Conservation (phyloP, 2,113 vertebrate genomes). For the Brachionichthys hirsutus region DNA sequence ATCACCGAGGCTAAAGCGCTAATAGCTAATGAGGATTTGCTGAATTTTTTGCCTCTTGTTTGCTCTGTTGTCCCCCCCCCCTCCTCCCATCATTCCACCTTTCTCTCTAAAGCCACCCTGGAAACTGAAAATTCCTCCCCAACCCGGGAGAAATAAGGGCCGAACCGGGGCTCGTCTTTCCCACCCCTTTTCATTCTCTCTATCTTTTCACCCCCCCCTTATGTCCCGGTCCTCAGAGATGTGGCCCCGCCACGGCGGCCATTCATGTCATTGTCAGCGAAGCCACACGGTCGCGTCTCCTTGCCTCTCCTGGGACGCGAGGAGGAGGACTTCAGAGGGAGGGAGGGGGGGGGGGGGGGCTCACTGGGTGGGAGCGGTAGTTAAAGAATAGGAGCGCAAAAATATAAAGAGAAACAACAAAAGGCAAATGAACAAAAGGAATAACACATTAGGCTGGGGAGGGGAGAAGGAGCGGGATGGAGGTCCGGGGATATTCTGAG, state of each 20-base stretch:
- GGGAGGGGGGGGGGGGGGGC: conserved; percentile 58
- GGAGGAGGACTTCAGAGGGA: conserved; percentile 48
- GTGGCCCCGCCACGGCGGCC: conserved; percentile 71
- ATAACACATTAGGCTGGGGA: conserved; percentile 71
- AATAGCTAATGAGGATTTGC: conserved; percentile 56
- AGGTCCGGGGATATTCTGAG: conserved; percentile 69
- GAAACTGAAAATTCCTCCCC: conserved; percentile 65
- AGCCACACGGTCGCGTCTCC: conserved; percentile 75
- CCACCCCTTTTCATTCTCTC: conserved; percentile 69
- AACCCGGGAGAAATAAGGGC: conserved; percentile 54
- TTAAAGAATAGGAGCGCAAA: conserved; percentile 76
- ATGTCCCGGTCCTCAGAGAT: conserved; percentile 68
- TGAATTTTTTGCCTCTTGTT: conserved; percentile 60
- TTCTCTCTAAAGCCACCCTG: too few species aligned
- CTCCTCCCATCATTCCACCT: too few species aligned
- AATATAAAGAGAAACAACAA: conserved; percentile 77
- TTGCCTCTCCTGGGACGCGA: conserved; percentile 67
- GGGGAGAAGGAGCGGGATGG: conserved; percentile 46
- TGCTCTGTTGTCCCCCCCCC: conserved; percentile 46
- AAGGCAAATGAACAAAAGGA: conserved; percentile 79
- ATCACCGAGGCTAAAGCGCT: conserved; percentile 44
- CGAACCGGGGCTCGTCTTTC: conserved; percentile 67
- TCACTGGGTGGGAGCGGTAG: conserved; percentile 78
- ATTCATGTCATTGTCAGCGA: conserved; percentile 75
- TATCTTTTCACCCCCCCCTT: conserved; percentile 43